Base-by-base conservation (phyloP, 2,113 vertebrate genomes). In the Ramphastos sulfuratus region DNA sequence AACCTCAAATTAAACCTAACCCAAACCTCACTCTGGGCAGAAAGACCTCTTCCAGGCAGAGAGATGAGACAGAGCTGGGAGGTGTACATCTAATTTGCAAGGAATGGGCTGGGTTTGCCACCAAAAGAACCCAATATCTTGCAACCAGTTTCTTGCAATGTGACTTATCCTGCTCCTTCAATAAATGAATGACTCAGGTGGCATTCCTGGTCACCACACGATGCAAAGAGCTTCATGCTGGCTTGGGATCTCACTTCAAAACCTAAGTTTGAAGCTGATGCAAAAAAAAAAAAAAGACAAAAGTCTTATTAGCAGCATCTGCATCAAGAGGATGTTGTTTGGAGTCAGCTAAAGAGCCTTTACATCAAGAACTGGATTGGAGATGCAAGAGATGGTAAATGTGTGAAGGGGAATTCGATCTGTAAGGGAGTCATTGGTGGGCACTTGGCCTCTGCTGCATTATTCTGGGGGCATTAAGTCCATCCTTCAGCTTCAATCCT, bases 361-460 rank as follows among this genome's bases (percentile, higher is more conserved):
- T 64, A 31, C 1, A 0, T 52, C 50, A 25, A 74, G 52, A 24
- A 30, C n/a, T 30, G 7, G 39, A 7, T 1, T 21, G 10, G 44
- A 65, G 60, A 20, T 54, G 69, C 35, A 24, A 23, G 66, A 66
- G 35, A 31, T 13, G 33, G 35, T 11, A 90, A 65, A 37, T 6
- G 5, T 15, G 4, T 7, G 5, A 60, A 83, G 35, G 10, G 55
- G 30, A n/a, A 8, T 59, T 59, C 5, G 18, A 2, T 31, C 42
- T 50, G 46, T 30, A 5, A 3, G 71, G 13, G 23, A 31, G 13
- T 39, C 9, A 0, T 3, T 30, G 8, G 2, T 6, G n/a, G 30
- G 8, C 33, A 6, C 4, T 0, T 0, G 0, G 61, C 4, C 21
- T 23, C 7, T 1, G 37, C 44, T 4, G 33, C 18, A 2, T 35